Percentiles rank a stretch among this genome's conserved stretches.
Conservation (phyloP, 2,888 invertebrate genomes). For the Epinotia ramella region DNA sequence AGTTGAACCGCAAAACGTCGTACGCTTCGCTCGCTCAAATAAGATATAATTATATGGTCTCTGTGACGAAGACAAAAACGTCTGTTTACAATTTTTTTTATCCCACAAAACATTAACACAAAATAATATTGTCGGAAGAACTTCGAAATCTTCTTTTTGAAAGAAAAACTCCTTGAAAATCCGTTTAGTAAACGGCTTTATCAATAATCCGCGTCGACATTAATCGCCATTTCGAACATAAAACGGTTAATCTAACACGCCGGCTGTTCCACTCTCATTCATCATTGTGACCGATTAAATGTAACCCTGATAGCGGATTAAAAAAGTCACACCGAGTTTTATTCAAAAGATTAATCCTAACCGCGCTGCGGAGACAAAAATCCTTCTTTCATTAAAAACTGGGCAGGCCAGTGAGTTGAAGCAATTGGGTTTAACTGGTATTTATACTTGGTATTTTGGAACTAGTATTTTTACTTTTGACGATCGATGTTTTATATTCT, state of each 20-base stretch:
- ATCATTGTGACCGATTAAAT: slow-evolving; percentile 29
- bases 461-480: slow-evolving; percentile 18
- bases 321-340: slow-evolving; percentile 35
- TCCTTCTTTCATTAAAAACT: slow-evolving; percentile 41
- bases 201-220: neutral
- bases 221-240: slow-evolving; percentile 3
- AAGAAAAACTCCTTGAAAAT: neutral
- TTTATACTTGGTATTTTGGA: slow-evolving; percentile 4
- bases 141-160: neutral
- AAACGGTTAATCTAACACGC: neutral
- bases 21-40: no score
- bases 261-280: neutral
- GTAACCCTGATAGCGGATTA: slow-evolving; percentile 32
- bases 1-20: no score
- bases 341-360: slow-evolving; percentile 42
- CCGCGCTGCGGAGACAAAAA: slow-evolving; percentile 41
- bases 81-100: no score
- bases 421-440: neutral
- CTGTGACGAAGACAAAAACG: no score
- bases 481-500: no score
- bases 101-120: no score
- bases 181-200: neutral
- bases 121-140: no score
- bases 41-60: no score
- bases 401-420: slow-evolving; percentile 10